Percentiles rank a stretch among this genome's conserved stretches.
phyloP scores from a whole-genome alignment of 2,113 vertebrate genomes.

The Bambusicola thoracicus region DNA sequence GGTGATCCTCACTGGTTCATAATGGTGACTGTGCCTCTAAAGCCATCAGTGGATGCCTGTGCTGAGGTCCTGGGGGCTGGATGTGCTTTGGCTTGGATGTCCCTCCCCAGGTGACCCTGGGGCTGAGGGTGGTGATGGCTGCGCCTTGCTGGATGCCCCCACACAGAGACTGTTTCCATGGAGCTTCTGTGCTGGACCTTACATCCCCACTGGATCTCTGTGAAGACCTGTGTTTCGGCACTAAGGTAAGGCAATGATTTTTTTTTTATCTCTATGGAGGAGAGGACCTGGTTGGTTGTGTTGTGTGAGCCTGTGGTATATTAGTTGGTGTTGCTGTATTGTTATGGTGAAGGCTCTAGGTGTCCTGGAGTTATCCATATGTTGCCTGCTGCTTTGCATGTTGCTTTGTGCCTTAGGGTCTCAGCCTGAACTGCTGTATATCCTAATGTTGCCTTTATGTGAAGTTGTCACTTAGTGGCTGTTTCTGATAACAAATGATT shows the following conservation, averaged over 20 bases:
- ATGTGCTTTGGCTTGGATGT: rapidly evolving
- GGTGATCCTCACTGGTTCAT: not conserved
- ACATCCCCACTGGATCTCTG: rapidly evolving
- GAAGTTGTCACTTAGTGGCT: not conserved
- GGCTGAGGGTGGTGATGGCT: not conserved
- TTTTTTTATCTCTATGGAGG: not conserved
- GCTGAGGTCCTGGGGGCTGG: rapidly evolving
- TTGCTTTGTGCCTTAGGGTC: not conserved
- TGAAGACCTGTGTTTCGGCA: rapidly evolving
- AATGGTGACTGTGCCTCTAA: rapidly evolving
- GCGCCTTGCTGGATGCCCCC: not conserved
- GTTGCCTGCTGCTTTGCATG: rapidly evolving
- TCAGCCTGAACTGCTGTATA: not conserved
- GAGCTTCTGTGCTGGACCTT: rapidly evolving
- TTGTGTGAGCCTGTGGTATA: not conserved
- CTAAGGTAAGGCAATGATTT: not conserved
- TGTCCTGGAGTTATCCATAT: not conserved
- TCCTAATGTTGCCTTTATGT: not conserved
- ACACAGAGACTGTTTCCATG: not conserved
- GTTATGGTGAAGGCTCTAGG: not conserved
- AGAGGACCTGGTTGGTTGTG: too few relatives aligned
- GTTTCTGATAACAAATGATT: not conserved
- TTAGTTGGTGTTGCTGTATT: rapidly evolving
- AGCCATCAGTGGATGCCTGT: not conserved
- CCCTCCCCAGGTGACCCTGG: not conserved